Percentiles rank a stretch among this genome's conserved stretches.
Conservation (phyloP, 2,113 vertebrate genomes). For the Pomatostomus ruficeps region DNA sequence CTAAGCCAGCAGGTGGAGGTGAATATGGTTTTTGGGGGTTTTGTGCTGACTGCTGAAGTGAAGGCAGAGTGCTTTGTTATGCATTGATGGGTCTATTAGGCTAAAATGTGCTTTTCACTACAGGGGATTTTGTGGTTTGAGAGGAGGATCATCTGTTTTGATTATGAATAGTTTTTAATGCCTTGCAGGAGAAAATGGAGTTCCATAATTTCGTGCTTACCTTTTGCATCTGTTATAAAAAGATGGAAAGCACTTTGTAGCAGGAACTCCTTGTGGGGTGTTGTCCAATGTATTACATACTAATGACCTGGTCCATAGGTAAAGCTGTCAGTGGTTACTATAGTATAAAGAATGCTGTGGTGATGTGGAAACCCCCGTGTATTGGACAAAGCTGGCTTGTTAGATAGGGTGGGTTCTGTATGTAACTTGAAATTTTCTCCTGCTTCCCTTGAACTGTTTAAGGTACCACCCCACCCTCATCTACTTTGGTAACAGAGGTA, state of each 20-base stretch:
- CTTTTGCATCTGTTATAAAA: neutral
- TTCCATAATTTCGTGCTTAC: neutral
- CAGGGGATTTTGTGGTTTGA: neutral
- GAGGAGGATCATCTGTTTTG: neutral
- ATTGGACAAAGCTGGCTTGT: neutral
- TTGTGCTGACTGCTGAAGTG: neutral
- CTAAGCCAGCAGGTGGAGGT: neutral
- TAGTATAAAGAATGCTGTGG: neutral
- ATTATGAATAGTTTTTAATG: neutral
- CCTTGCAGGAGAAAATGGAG: neutral
- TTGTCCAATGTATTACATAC: neutral
- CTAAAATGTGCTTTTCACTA: neutral
- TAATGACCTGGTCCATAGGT: accelerated
- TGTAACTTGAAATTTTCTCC: neutral
- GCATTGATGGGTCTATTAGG: neutral
- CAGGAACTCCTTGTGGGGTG: neutral
- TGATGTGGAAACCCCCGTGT: neutral
- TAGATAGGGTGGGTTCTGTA: neutral
- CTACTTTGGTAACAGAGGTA: neutral
- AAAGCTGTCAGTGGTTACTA: neutral
- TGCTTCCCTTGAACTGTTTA: neutral
- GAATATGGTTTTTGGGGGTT: neutral
- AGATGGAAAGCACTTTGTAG: neutral
- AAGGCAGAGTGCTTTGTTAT: neutral
- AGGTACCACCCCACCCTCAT: neutral